These are phyloP conservation scores for Merops nubicus DNA, from an alignment of 2,113 vertebrate species.

Conservation along the genomic window DNA sequence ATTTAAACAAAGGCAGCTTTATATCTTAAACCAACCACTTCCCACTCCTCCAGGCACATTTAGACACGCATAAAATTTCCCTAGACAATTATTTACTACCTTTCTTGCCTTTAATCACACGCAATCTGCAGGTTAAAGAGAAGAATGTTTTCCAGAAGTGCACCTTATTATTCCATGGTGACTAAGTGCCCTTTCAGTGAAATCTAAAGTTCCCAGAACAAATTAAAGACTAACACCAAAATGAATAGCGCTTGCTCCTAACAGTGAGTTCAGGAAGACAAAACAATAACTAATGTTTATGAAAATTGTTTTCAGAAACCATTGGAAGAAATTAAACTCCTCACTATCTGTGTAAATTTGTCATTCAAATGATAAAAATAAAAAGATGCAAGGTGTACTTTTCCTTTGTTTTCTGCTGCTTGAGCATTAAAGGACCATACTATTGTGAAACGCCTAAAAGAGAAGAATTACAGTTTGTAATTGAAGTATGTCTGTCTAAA, in stretches of 20 bases:
- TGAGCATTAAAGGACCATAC: neutral
- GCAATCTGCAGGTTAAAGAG: neutral
- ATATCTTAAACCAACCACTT: neutral
- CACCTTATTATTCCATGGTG: neutral
- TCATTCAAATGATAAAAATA: neutral
- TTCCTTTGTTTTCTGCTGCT: neutral
- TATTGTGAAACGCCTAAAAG: neutral
- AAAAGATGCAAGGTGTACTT: neutral
- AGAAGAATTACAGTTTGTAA: neutral
- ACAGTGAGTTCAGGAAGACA: neutral
- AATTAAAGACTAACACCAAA: neutral
- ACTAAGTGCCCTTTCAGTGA: neutral
- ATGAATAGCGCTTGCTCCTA: neutral
- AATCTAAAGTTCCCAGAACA: neutral
- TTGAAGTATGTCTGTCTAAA: neutral
- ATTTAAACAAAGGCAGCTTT: slow-evolving; percentile 29
- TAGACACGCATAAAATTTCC: neutral
- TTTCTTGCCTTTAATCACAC: neutral
- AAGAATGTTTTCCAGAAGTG: neutral
- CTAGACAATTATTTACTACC: slow-evolving; percentile 36
- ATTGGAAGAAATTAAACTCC: neutral
- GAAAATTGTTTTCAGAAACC: neutral
- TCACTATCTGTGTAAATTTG: neutral
- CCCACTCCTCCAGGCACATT: neutral
- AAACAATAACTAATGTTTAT: neutral